Evolutionary conservation across 1,140 invertebrate species (phyloP), one percentile per base, ranked within the genome.

Genomic region (Drosophila navojoa): DNA sequence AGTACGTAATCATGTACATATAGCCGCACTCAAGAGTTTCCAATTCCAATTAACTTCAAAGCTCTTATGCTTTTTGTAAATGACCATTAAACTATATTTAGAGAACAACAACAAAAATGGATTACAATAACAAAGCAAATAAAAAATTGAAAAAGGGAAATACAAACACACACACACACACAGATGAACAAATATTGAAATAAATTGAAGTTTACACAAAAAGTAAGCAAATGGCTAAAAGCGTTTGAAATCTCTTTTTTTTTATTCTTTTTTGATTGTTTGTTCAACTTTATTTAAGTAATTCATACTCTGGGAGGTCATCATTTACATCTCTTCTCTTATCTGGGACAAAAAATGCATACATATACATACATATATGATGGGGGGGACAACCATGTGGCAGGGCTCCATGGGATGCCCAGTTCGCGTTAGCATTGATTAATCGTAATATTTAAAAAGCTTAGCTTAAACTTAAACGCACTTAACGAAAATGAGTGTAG

Each of bases 391-490:
- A 58, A 35, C 40, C 13, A 22, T 44, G 11, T 58, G 59, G 68
- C 60, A 15, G 29, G 55, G 49, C 57, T 27, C 16, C 40, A 4
- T n/a, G 54, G 27, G 35, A 57, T 57, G 27, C 67, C 38, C 16
- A 9, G 35, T 13, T 38, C 35, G 35, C 35, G 10, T 38, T 38
- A 38, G 35, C 35, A 10, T 38, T 38, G 35, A 11, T 38, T 74
- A 62, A 35, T 68, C 22, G 13, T 62, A 57, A 54, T 64, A 68
- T 69, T 42, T 77, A 79, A 77, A 81, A 81, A 78, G 77, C 81
- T 85, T 81, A 85, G 77, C 75, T 86, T 81, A 86, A 81, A 86
- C 72, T 75, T 75, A 77, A 77, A 77, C 29, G 50, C 44, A 45
- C 35, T 38, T 38, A 38, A 38, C 45, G 50, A 61, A 40, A 32